phyloP scores from a whole-genome alignment of 2,113 vertebrate species.

The Xyrauchen texanus region DNA sequence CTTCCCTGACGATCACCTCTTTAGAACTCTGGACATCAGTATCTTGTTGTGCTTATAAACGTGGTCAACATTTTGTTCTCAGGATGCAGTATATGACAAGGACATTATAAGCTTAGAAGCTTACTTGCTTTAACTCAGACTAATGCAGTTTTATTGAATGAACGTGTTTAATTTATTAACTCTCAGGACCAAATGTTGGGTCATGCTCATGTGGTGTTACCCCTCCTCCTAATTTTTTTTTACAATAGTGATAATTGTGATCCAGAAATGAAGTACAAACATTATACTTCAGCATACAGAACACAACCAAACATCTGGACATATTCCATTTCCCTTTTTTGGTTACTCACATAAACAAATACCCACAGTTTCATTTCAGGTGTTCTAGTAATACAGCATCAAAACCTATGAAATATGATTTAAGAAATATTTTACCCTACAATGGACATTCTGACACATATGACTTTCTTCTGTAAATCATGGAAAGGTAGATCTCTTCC shows the following conservation, averaged over 20 bases:
- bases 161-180: constrained; percentile 38
- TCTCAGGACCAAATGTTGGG: constrained; percentile 41
- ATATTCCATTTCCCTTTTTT: neutral
- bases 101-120: constrained; percentile 34
- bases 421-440: too few species aligned
- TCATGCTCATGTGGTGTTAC: constrained; percentile 2
- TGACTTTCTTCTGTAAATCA: too few species aligned
- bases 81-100: constrained; percentile 47
- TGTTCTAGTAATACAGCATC: too few species aligned
- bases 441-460: too few species aligned
- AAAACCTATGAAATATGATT: too few species aligned
- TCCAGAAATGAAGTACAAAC: neutral
- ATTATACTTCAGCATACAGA: constrained; percentile 2
- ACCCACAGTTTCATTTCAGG: too few species aligned
- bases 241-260: neutral
- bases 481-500: too few species aligned
- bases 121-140: neutral
- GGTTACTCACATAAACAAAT: constrained; percentile 5
- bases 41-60: constrained; percentile 26
- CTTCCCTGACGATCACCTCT: neutral
- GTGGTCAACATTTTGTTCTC: constrained; percentile 38
- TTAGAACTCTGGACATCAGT: constrained; percentile 4
- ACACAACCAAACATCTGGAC: too few species aligned
- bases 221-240: neutral
- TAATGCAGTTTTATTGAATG: constrained; percentile 28